Evolutionary conservation across 1,140 invertebrate species (phyloP).

Genomic region (Conus betulinus): DNA sequence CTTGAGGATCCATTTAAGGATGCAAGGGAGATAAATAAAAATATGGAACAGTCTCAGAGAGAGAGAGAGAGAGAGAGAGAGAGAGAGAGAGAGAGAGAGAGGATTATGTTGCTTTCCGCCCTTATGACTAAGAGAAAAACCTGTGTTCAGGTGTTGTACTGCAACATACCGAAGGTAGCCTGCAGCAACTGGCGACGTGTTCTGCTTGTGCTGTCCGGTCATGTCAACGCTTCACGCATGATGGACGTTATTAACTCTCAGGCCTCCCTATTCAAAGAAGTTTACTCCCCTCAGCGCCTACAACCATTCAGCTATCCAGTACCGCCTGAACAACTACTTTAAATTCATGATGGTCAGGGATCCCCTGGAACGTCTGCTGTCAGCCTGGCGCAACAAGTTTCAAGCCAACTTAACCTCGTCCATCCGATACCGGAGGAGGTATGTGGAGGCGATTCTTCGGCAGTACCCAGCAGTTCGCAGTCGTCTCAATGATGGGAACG

Average conservation of each 20-base stretch:
- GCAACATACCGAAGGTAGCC: conserved; percentile 94
- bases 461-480: conserved; percentile 80
- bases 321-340: conserved; percentile 83
- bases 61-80: no score
- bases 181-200: conserved; percentile 96
- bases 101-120: no score
- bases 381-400: conserved; percentile 93
- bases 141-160: conserved; percentile 84
- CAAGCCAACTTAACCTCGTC: conserved; percentile 79
- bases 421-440: conserved; percentile 84
- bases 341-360: conserved; percentile 91
- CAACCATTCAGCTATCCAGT: conserved; percentile 77
- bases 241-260: conserved; percentile 30
- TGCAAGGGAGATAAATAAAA: no score
- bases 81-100: no score
- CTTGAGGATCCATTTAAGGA: no score
- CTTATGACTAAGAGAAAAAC: no score
- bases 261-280: conserved; percentile 49
- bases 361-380: conserved; percentile 91
- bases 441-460: conserved; percentile 78
- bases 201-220: conserved; percentile 86
- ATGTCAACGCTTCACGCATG: conserved; percentile 43
- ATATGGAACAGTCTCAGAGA: no score
- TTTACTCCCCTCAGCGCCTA: conserved; percentile 76
- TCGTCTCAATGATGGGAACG: background rate